Percentiles rank a stretch among this genome's conserved stretches.
Conservation (phyloP, 2,113 vertebrate genomes). For the Ammodytes dubius region DNA sequence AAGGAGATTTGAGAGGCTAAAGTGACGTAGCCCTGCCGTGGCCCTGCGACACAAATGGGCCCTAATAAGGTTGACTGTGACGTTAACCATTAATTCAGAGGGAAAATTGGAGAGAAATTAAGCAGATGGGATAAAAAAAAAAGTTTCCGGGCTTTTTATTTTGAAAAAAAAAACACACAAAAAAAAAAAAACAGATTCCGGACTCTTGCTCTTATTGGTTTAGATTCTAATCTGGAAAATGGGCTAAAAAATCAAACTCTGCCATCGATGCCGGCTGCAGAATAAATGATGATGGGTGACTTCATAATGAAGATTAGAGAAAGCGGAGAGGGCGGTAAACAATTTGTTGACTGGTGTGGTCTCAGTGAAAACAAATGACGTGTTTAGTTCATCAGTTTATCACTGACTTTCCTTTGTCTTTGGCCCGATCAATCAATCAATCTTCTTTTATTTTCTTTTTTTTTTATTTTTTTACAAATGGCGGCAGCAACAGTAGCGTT, state of each 20-base stretch:
- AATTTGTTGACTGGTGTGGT: slow-evolving; percentile 69
- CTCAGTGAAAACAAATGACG: slow-evolving; percentile 56
- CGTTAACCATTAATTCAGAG: slow-evolving; percentile 65
- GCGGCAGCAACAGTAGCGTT: background rate
- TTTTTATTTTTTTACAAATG: slow-evolving; percentile 8
- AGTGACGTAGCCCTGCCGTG: slow-evolving; percentile 46
- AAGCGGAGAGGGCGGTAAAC: slow-evolving; percentile 53
- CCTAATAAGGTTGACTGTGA: slow-evolving; percentile 59
- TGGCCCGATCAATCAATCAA: no score
- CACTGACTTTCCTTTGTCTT: slow-evolving; percentile 30
- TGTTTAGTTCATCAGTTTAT: slow-evolving; percentile 66
- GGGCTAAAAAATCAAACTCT: slow-evolving; percentile 70
- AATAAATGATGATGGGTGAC: slow-evolving; percentile 54
- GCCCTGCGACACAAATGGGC: slow-evolving; percentile 63
- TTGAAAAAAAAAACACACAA: slow-evolving; percentile 26
- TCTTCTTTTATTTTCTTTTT: slow-evolving; percentile 31
- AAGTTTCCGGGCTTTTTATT: slow-evolving; percentile 39
- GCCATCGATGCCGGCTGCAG: slow-evolving; percentile 67
- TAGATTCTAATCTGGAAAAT: slow-evolving; percentile 79
- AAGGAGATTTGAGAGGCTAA: slow-evolving; percentile 53
- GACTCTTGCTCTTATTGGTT: slow-evolving; percentile 56
- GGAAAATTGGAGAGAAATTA: slow-evolving; percentile 61
- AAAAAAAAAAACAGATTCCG: slow-evolving; percentile 6
- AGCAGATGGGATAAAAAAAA: slow-evolving; percentile 31
- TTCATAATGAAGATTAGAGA: slow-evolving; percentile 50